Base-by-base conservation (phyloP, 2,113 vertebrate genomes). In the Ptilonorhynchus violaceus region DNA sequence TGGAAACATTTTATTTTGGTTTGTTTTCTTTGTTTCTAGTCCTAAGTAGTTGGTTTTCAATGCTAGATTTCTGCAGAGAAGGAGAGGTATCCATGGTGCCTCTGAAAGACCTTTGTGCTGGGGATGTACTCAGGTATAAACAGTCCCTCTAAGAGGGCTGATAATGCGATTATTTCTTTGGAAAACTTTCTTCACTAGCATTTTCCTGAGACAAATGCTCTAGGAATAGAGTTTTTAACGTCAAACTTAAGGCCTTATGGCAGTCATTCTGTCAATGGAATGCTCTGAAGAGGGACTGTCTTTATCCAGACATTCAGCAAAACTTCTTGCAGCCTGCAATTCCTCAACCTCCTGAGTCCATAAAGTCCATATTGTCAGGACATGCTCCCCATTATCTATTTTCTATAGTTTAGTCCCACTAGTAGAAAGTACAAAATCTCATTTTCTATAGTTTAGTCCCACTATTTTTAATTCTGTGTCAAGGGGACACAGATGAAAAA, bases 1-100 rank as follows among this genome's bases (percentile, higher is more conserved):
- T 53, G 24, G 27, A 88, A 78, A 92, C 15, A 35, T 11, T 8
- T 28, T 47, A 16, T 27, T 81, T 70, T 58, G 14, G 11, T 7
- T 44, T 80, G 19, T 9, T 53, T 85, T 21, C 22, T 58, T 53
- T 58, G 9, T 59, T 76, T 68, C 74, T 68, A 19, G 39, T 35
- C 42, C 39, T 33, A 74, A 47, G 5, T 9, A 52, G 10, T 35
- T 68, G 23, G 21, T 64, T 85, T 93, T 74, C 68, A 91, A 49
- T 31, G 30, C 41, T 12, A 49, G 31, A 53, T 47, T 39, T 24
- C 89, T 70, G 37, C 41, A 67, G 59, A 78, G 35, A 81, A 87
- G 39, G n/a, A 94, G 46, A 63, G 14, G 25, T 41, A 58, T 41
- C 6, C 41, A 53, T 0, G 0, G 15, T 7, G 13, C 15, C 22